Evolutionary conservation across 2,113 vertebrate species (phyloP), one percentile per base, ranked within the genome.

Genomic region (Cynoglossus semilaevis): DNA sequence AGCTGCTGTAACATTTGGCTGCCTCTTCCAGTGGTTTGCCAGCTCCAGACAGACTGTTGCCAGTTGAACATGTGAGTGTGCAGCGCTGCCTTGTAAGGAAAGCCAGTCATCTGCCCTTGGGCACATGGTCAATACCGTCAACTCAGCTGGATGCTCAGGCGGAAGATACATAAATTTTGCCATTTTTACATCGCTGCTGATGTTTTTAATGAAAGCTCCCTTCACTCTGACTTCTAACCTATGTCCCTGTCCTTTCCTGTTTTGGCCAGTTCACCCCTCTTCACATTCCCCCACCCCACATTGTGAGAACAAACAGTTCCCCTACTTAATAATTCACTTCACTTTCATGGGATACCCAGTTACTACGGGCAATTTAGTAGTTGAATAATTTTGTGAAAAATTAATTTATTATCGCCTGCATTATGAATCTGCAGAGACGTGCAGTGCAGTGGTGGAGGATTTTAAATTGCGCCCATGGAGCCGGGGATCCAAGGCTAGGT

Each of bases 321-420:
- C 90, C 85, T 86, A 86, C 87, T 90, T 97, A 99, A 97, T 97
- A 98, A 98, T 98, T 97, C 95, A 95, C 93, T 96, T 97, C 95
- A 96, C 94, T 96, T 94, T 95, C 94, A 94, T 96, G 93, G 94
- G 94, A 96, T 95, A 96, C 95, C 96, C 95, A 87, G 91, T 96
- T 96, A 97, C 96, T 94, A 95, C 93, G 95, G 95, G 94, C 96
- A 98, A 99, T 98, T 98, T 99, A 99, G 96, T 96, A 96, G 96
- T 98, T 98, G 96, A 97, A 96, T 98, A 98, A 96, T 97, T 97
- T 95, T 94, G 93, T 92, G 91, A 94, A 96, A 96, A 95, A 94
- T 94, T 94, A 93, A 93, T 95, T 96, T 94, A 93, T 98, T 95
- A 94, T 93, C 92, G 85, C 92, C 87, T 90, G 83, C 92, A 91